Evolutionary conservation across 2,888 invertebrate genomes (phyloP).

Genomic region (Trileptium ribeirensis): DNA sequence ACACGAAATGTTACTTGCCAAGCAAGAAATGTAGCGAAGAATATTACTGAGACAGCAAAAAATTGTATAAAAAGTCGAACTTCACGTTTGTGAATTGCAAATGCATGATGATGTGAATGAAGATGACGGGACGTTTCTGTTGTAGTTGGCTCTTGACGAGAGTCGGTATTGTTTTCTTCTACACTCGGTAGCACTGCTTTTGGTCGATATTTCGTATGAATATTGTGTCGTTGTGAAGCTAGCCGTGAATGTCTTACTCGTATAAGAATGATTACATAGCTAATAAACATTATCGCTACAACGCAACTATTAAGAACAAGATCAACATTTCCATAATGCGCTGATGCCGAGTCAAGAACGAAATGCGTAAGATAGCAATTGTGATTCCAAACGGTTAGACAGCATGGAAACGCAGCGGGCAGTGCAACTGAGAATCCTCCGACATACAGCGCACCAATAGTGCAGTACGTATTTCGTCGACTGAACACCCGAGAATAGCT

Average conservation of each 20-base stretch:
- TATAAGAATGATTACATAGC: conserved; percentile 45
- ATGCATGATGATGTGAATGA: not conserved
- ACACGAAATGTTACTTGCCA: conserved; percentile 47
- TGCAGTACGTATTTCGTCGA: not conserved
- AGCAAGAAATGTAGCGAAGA: conserved; percentile 45
- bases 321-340: conserved; percentile 43
- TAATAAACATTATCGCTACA: conserved; percentile 44
- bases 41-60: conserved; percentile 46
- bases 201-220: too few species aligned
- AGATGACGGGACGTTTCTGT: too few species aligned
- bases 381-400: conserved; percentile 42
- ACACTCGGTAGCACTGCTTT: too few species aligned
- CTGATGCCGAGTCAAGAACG: not conserved
- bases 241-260: conserved; percentile 27
- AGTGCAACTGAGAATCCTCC: conserved; percentile 41
- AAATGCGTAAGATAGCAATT: conserved; percentile 9
- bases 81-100: conserved; percentile 5
- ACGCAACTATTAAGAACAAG: conserved; percentile 41
- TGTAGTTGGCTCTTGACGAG: too few species aligned
- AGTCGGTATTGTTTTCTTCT: too few species aligned
- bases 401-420: conserved; percentile 45
- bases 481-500: conserved; percentile 37
- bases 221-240: not conserved
- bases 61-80: conserved; percentile 39
- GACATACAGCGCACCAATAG: conserved; percentile 23